Base-by-base conservation (phyloP, 1,140 invertebrate species). In the Drosophila ananassae region DNA sequence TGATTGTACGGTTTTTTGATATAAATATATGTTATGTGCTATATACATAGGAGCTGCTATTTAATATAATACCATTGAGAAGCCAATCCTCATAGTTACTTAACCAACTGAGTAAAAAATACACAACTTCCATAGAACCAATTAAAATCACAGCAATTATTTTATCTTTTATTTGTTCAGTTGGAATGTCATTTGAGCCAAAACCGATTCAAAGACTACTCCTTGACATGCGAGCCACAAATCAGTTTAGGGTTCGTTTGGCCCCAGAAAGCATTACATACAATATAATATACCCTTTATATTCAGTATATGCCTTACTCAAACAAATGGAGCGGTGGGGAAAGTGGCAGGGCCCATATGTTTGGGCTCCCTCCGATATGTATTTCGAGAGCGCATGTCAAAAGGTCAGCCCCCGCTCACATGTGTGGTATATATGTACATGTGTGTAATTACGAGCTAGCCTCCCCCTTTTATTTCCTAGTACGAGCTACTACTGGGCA, bases 371-470 rank as follows among this genome's bases (percentile, higher is more conserved):
- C 81, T 78, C 72, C 74, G 82, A 85, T 87, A 85, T 85, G 83
- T 85, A 87, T 87, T 85, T 85, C 74, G 74, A 89, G 82, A 87
- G 82, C 82, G 82, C 82, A 87, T 87, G 82, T 87, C 82, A 87
- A 87, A 68, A 82, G 82, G 82, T 87, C 82, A 79, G 52, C 72
- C 51, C 57, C 69, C 74, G 61, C 69, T 54, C 64, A 47, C 66
- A 50, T 63, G 32, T 77, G 58, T n/a, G 8, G 25, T 59, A 17
- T 53, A 17, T 46, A 10, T 51, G 9, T 60, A n/a, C 67, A 51
- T 77, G 73, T 52, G 41, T 72, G 78, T 87, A 87, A 87, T 87
- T 87, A 83, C 75, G 83, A 87, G 62, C 60, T 61, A 64, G 67
- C 79, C 83, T 76, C 75, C 83, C 82, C 83, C 51, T 89, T 83